phyloP scores from a whole-genome alignment of 1,140 invertebrate genomes.

The Arctopsyche grandis region DNA sequence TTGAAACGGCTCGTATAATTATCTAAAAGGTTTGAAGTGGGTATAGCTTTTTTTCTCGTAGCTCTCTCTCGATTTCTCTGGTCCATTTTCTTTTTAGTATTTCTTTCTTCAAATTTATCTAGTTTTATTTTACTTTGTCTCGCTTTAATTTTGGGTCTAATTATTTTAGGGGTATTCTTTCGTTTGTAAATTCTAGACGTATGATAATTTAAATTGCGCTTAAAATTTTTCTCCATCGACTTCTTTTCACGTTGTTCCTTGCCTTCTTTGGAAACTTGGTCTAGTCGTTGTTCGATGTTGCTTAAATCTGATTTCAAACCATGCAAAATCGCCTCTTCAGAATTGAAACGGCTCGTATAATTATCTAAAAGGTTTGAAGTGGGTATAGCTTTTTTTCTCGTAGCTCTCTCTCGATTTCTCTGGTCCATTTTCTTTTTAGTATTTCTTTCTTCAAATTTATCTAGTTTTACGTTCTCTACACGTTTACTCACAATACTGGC shows the following conservation, averaged over 20 bases:
- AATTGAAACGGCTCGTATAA: neutral
- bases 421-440: neutral
- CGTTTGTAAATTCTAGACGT: no score
- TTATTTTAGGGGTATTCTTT: no score
- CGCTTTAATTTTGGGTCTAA: no score
- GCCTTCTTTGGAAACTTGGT: neutral
- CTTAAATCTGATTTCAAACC: neutral
- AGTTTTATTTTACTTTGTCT: no score
- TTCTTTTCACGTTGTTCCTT: neutral
- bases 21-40: neutral
- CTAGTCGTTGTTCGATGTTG: neutral
- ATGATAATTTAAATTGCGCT: neutral
- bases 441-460: constrained; percentile 10
- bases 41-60: neutral
- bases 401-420: neutral
- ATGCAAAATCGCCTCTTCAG: neutral
- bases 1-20: neutral
- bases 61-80: neutral
- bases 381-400: neutral
- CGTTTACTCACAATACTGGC: neutral
- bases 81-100: neutral
- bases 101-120: constrained; percentile 8
- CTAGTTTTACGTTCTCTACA: neutral
- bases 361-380: neutral
- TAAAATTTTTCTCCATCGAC: neutral